phyloP scores from a whole-genome alignment of 2,797 vertebrate genomes.

The Rhinoraja longicauda region DNA sequence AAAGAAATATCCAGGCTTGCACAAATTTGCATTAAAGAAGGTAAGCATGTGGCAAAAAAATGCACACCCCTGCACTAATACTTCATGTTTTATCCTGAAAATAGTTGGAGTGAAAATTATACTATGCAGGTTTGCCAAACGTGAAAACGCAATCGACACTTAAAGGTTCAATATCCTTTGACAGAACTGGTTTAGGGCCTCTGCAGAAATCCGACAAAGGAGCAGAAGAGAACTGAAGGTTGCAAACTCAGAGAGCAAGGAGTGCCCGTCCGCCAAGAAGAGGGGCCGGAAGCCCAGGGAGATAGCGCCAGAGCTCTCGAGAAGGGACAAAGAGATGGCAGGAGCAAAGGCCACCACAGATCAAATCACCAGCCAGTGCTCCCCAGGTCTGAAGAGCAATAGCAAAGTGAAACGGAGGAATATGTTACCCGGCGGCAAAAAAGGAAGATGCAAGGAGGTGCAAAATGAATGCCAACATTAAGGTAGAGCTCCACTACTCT shows the following conservation, averaged over 20 bases:
- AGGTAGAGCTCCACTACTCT: neutral
- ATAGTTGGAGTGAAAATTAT: slow-evolving; percentile 31
- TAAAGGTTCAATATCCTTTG: slow-evolving; percentile 34
- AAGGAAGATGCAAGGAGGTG: slow-evolving; percentile 54
- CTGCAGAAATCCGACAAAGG: slow-evolving; percentile 63
- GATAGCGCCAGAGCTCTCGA: slow-evolving; percentile 51
- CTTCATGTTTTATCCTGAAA: slow-evolving; percentile 18
- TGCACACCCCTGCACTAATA: neutral
- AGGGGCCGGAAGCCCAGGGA: slow-evolving; percentile 88
- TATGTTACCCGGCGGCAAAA: slow-evolving; percentile 56
- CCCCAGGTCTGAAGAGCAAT: slow-evolving; percentile 52
- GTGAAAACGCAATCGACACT: slow-evolving; percentile 11
- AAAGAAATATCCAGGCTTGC: neutral
- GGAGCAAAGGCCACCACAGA: slow-evolving; percentile 48
- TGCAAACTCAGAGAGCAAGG: slow-evolving; percentile 67
- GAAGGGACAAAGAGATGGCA: slow-evolving; percentile 46
- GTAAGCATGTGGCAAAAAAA: neutral
- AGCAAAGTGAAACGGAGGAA: slow-evolving; percentile 59
- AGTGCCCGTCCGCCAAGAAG: slow-evolving; percentile 69
- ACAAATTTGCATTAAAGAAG: neutral
- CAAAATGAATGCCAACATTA: neutral
- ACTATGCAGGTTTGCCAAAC: slow-evolving; percentile 33
- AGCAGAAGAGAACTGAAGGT: slow-evolving; percentile 65
- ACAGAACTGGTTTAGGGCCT: slow-evolving; percentile 93
- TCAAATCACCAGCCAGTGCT: slow-evolving; percentile 52